Base-by-base conservation (phyloP, 2,797 vertebrate species). In the Eospalax fontanierii region DNA sequence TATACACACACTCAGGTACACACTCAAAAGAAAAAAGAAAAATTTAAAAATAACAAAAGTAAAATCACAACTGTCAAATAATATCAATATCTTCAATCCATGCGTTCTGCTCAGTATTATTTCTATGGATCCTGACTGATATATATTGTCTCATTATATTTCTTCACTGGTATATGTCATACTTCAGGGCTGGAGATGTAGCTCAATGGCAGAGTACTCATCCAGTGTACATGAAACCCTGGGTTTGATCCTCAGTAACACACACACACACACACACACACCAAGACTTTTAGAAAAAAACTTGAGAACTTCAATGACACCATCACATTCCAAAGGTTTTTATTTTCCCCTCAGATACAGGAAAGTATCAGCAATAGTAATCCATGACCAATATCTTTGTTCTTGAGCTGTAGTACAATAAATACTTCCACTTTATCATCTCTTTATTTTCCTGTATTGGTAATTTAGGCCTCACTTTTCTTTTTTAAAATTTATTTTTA, bases 41-140 rank as follows among this genome's bases (percentile, higher is more conserved):
- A 54, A 10, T 54, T 54, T 54, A 54, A 50, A 50, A 50, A 50
- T 50, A 50, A 54, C 12, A 54, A 54, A 54, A 76, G 43, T 11
- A 94, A 92, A 54, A 65, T 43, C 9, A 38, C 7, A 28, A 93
- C 7, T 38, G 10, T 38, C 38, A 73, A 76, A 75, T 43, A 61
- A 28, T 24, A 73, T 71, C 46, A 85, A 21, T 63, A 92, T 80
- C 65, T 90, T 16, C 4, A 71, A 9, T 66, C 46, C 35, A 38
- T 61, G 61, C 61, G 74, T 6, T 22, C 30, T 87, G 24, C 14
- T 54, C 50, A 54, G 81, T 90, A 63, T 79, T 92, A 54, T 87
- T 91, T 85, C 83, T 91, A 24, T 63, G 88, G 63, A 74, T 68
- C 73, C 26, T 94, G 57, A 30, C n/a, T 78, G 79, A 46, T 24